Base-by-base conservation (phyloP, 2,113 vertebrate genomes). In the Vicugna pacos region DNA sequence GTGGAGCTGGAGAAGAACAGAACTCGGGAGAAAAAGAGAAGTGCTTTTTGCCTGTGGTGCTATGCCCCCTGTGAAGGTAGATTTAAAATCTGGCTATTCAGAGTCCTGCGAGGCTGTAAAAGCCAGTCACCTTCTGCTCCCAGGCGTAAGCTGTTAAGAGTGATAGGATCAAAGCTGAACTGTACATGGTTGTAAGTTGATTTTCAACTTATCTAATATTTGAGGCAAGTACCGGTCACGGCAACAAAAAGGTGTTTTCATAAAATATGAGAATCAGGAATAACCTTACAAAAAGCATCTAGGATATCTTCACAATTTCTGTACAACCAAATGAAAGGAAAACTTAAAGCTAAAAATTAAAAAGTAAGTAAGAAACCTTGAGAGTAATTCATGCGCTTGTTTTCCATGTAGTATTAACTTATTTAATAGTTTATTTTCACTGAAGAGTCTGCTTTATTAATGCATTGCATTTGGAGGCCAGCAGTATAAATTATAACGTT, bases 351-450 rank as follows among this genome's bases (percentile, higher is more conserved):
- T 84, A 11, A 52, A 89, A 67, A 76, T 79, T 58, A 89, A 50
- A 89, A 96, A 93, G 58, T 70, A 85, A 89, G 67, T 67, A 46
- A 82, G 17, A 72, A 64, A 67, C 48, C 94, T 50, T 91, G n/a
- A 89, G 15, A 94, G 24, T 91, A 89, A 93, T 64, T 72, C 82
- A 62, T 83, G 26, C 26, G 42, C 38, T 26, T 81, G 12, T 95
- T 94, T 92, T 58, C 24, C 85, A 67, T 80, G 32, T n/a, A 35
- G 38, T 38, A 79, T 64, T 56, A 69, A 90, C n/a, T 60, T 87
- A 76, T 32, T 93, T 93, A 96, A 94, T 93, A 87, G 91, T 95
- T 80, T 91, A 91, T 91, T 94, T 83, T 80, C 11, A 42, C 56
- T 65, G 69, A 86, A 77, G 82, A 86, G 8, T 82, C 96, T 91